Percentiles rank a stretch among this genome's conserved stretches.
Evolutionary conservation across 2,797 vertebrate genomes (phyloP).

Genomic region (Poeciliopsis infans): DNA sequence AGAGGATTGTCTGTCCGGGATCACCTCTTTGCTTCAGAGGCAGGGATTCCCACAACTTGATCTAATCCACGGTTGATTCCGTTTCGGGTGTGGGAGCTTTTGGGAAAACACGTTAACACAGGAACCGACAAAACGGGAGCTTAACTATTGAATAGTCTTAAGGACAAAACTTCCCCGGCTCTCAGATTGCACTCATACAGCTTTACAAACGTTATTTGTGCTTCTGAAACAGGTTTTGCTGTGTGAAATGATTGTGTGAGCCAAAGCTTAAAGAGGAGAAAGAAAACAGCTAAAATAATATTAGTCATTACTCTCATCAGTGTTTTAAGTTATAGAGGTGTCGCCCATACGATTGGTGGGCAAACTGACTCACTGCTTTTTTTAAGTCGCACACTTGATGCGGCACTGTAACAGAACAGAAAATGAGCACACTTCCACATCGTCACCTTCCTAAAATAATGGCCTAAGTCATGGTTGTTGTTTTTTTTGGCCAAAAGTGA

Average conservation of each 20-base stretch:
- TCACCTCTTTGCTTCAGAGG: conserved; percentile 18
- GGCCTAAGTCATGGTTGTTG: no score
- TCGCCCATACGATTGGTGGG: not conserved
- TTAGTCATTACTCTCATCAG: not conserved
- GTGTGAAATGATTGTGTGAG: not conserved
- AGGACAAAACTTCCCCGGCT: not conserved
- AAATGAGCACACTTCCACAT: not conserved
- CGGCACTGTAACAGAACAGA: not conserved
- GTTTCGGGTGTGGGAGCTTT: conserved; percentile 8
- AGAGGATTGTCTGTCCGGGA: not conserved
- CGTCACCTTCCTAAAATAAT: no score
- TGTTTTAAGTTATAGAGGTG: not conserved
- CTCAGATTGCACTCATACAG: not conserved
- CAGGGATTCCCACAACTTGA: conserved; percentile 3
- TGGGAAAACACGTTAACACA: conserved; percentile 34
- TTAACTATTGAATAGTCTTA: not conserved
- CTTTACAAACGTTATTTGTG: not conserved
- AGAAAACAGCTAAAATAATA: not conserved
- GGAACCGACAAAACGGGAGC: not conserved
- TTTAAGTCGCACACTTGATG: conserved; percentile 20
- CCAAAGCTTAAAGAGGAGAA: not conserved
- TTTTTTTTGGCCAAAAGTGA: no score
- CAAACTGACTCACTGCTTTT: conserved; percentile 23
- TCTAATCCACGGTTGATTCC: conserved; percentile 13
- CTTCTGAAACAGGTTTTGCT: not conserved